Conservation (phyloP, 2,888 invertebrate species). For the Alentia gelatinosa region DNA sequence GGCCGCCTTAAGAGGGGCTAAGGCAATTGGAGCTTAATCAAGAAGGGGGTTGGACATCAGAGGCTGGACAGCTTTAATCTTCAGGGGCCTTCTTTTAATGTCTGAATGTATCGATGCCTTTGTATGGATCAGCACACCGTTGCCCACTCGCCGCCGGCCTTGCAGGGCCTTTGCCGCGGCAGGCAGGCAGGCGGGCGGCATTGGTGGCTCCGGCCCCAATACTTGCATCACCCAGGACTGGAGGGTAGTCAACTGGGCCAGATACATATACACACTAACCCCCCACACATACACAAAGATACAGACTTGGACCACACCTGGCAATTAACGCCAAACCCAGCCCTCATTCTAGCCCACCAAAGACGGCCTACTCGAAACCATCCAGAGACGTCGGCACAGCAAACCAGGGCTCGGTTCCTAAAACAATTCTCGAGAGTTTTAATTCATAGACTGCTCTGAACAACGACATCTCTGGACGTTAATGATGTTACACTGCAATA, state of each 20-base stretch:
- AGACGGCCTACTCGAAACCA: too few relatives aligned
- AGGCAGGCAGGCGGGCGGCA: background rate
- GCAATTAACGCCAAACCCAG: background rate
- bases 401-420: too few relatives aligned
- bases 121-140: slow-evolving; percentile 32
- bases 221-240: background rate
- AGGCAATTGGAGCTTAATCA: slow-evolving; percentile 51
- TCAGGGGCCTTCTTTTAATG: slow-evolving; percentile 41
- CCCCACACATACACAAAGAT: too few relatives aligned
- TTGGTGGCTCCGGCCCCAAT: background rate
- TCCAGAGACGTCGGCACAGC: too few relatives aligned
- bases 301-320: too few relatives aligned
- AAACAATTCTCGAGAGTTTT: too few relatives aligned
- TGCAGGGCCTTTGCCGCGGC: slow-evolving; percentile 12
- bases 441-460: too few relatives aligned
- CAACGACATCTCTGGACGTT: too few relatives aligned
- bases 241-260: background rate
- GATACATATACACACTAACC: background rate
- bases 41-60: slow-evolving; percentile 6
- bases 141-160: slow-evolving; percentile 37
- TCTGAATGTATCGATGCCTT: slow-evolving; percentile 50
- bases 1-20: slow-evolving; percentile 34
- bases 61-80: slow-evolving; percentile 39
- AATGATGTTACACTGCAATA: too few relatives aligned
- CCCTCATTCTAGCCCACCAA: too few relatives aligned